phyloP scores from a whole-genome alignment of 2,888 invertebrate genomes.

The Stegana nigrithorax region DNA sequence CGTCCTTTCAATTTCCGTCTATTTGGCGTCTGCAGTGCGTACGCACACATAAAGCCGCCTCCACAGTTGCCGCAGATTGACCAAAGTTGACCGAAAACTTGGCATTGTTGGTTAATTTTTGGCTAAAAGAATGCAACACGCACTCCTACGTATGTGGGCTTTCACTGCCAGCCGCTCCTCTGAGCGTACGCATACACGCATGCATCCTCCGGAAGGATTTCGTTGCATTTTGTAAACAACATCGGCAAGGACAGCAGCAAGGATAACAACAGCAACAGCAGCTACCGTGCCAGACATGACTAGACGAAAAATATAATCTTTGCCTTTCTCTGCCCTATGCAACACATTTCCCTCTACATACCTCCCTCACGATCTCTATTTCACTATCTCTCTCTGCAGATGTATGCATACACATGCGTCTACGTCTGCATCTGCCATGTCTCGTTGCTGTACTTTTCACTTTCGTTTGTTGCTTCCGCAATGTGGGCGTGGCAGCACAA shows the following conservation, averaged over 20 bases:
- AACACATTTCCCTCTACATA: neutral
- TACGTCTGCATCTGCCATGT: too few species aligned
- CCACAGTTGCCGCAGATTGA: conserved; percentile 32
- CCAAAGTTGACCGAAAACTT: conserved; percentile 62
- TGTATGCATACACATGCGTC: too few species aligned
- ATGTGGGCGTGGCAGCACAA: neutral
- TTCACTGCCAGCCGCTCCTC: neutral
- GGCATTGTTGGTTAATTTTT: conserved; percentile 56
- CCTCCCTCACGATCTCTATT: too few species aligned
- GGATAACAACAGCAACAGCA: conserved; percentile 9
- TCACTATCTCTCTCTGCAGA: neutral
- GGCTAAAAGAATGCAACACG: conserved; percentile 25
- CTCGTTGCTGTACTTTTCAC: too few species aligned
- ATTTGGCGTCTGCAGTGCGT: neutral
- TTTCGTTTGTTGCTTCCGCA: neutral
- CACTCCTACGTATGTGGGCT: conserved; percentile 5
- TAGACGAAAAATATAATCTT: conserved; percentile 5
- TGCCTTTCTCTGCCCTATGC: too few species aligned
- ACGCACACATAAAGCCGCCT: neutral
- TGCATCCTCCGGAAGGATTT: conserved; percentile 36
- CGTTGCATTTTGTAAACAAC: conserved; percentile 26
- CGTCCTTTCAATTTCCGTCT: neutral
- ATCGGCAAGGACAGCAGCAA: conserved; percentile 27
- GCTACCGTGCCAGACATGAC: conserved; percentile 16
- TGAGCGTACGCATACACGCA: neutral